Conservation (phyloP, 1,140 invertebrate species). For the Tetramorium parvispinum region DNA sequence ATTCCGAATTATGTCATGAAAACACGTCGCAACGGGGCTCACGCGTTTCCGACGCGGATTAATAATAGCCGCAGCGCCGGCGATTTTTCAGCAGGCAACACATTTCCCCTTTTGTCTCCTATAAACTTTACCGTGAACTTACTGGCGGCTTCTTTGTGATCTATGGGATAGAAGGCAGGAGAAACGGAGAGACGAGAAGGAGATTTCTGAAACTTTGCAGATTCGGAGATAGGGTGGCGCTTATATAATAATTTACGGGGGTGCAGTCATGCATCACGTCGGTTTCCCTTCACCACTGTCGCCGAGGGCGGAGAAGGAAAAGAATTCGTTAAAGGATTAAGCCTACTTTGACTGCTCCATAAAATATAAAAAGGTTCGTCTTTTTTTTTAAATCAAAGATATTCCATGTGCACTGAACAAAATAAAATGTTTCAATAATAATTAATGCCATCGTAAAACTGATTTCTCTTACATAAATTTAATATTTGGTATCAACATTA, state of each 20-base stretch:
- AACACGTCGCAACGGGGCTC: constrained; percentile 43
- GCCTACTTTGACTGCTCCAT: constrained; percentile 70
- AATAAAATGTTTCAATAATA: not conserved
- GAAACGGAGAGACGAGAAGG: constrained; percentile 48
- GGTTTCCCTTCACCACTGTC: constrained; percentile 48
- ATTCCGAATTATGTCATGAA: constrained; percentile 57
- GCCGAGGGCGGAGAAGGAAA: constrained; percentile 20
- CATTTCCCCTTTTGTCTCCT: constrained; percentile 49
- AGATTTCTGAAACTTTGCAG: constrained; percentile 70
- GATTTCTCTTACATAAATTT: constrained; percentile 31
- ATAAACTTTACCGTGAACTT: constrained; percentile 47
- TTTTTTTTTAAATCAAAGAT: constrained; percentile 55
- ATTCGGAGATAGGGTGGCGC: constrained; percentile 72
- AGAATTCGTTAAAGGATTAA: constrained; percentile 78
- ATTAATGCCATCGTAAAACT: not conserved
- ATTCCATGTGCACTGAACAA: constrained; percentile 40
- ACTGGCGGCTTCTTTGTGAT: constrained; percentile 45
- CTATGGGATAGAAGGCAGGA: constrained; percentile 10
- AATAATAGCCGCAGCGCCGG: constrained; percentile 52
- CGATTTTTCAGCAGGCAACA: constrained; percentile 50
- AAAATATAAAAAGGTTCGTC: constrained; percentile 75
- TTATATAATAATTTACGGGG: constrained; percentile 75
- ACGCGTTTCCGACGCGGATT: not conserved
- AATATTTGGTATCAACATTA: not conserved
- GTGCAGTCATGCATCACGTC: constrained; percentile 68